A percentile compares a stretch with the other conserved stretches of the same genome.
Evolutionary conservation across 2,888 invertebrate genomes (phyloP).

Genomic region (Tetragnatha montana): DNA sequence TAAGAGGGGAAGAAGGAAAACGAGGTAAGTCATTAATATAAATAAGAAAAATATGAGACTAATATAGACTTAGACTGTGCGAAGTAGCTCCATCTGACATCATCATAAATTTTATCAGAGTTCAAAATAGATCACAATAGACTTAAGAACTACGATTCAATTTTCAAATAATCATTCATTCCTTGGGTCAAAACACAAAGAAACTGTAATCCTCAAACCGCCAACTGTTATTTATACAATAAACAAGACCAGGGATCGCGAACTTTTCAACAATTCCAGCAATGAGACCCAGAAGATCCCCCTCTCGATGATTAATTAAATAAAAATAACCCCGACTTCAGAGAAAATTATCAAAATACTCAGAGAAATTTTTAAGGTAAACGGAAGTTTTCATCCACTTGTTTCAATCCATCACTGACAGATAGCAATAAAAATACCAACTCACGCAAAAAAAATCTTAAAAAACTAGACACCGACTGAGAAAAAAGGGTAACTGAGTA

Average conservation of each 20-base stretch:
- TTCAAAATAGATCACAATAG: too few relatives aligned
- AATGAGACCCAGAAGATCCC: too few relatives aligned
- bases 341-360: background rate
- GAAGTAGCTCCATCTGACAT: too few relatives aligned
- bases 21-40: too few relatives aligned
- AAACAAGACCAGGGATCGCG: background rate
- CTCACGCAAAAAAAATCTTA: constrained; percentile 10
- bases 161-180: background rate
- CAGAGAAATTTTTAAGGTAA: background rate
- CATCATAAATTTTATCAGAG: too few relatives aligned
- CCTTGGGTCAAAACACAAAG: background rate
- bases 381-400: constrained; percentile 2
- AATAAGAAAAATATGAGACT: too few relatives aligned
- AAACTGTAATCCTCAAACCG: background rate
- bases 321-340: background rate
- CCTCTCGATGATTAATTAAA: background rate
- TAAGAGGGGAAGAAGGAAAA: too few relatives aligned
- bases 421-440: constrained; percentile 5
- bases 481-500: constrained; percentile 22
- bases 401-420: constrained; percentile 39
- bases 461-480: constrained; percentile 11
- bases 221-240: background rate
- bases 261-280: too few relatives aligned
- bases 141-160: too few relatives aligned
- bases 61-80: too few relatives aligned